Percentiles rank a stretch among this genome's conserved stretches.
Evolutionary conservation across 2,113 vertebrate species (phyloP).

Genomic region (Sylvia atricapilla): DNA sequence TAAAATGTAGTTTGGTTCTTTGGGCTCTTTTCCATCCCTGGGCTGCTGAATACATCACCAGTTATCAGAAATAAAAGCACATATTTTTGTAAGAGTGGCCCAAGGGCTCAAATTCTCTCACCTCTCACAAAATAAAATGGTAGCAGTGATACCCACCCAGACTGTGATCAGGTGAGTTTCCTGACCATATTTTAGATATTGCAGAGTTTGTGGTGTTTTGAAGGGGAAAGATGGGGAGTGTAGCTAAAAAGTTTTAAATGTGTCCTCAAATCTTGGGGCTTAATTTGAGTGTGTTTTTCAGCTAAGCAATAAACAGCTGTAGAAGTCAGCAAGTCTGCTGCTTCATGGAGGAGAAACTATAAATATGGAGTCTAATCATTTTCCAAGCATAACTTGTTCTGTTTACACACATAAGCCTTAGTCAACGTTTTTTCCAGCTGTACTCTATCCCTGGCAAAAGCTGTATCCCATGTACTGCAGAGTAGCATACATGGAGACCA

Average conservation of each 20-base stretch:
- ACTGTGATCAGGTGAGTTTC: neutral
- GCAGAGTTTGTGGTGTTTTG: neutral
- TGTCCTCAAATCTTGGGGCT: neutral
- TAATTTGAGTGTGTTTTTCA: neutral
- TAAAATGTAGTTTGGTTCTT: neutral
- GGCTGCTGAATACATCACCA: neutral
- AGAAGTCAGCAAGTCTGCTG: neutral
- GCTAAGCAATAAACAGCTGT: neutral
- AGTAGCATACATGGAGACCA: neutral
- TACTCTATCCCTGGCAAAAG: neutral
- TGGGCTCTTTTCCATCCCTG: neutral
- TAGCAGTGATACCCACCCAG: neutral
- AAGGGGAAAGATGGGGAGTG: neutral
- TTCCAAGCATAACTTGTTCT: neutral
- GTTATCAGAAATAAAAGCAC: neutral
- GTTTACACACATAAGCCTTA: neutral
- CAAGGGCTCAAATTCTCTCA: neutral
- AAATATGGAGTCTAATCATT: neutral
- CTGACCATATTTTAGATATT: neutral
- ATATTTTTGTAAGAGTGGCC: neutral
- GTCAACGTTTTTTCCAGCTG: neutral
- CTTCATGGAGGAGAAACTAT: neutral
- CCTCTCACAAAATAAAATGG: neutral
- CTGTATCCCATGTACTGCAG: neutral
- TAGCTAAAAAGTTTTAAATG: neutral